Percentiles rank a stretch among this genome's conserved stretches.
phyloP scores from a whole-genome alignment of 1,140 invertebrate genomes.

The Trissolcus basalis region DNA sequence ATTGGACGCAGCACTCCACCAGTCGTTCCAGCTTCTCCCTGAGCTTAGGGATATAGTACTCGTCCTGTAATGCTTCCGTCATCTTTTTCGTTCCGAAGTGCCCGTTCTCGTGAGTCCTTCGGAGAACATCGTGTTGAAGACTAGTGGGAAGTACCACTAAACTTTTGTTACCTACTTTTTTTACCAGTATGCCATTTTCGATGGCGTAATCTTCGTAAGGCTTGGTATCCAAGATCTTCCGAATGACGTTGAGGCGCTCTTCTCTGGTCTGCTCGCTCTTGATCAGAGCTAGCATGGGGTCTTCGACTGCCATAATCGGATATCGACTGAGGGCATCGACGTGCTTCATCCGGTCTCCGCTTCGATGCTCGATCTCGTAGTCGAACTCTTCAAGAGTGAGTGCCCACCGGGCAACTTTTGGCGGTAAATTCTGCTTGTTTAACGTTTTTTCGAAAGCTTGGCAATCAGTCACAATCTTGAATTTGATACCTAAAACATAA shows the following conservation, averaged over 20 bases:
- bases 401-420: background rate
- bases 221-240: background rate
- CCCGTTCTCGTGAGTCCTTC: background rate
- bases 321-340: constrained; percentile 2
- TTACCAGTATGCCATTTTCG: background rate
- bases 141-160: background rate
- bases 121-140: background rate
- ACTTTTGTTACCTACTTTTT: background rate
- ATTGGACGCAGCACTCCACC: background rate
- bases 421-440: background rate
- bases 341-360: background rate
- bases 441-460: background rate
- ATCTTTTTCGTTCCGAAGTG: constrained; percentile 58
- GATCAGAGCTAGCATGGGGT: background rate
- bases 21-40: constrained; percentile 1
- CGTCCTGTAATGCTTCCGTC: background rate
- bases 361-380: background rate
- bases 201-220: constrained; percentile 4
- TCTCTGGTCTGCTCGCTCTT: background rate
- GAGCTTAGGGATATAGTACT: background rate
- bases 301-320: constrained; percentile 3
- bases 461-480: background rate
- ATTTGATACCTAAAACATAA: background rate
- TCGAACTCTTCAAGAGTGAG: background rate
- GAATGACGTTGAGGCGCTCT: background rate